Base-by-base conservation (phyloP, 2,113 vertebrate genomes). In the Pavo muticus region DNA sequence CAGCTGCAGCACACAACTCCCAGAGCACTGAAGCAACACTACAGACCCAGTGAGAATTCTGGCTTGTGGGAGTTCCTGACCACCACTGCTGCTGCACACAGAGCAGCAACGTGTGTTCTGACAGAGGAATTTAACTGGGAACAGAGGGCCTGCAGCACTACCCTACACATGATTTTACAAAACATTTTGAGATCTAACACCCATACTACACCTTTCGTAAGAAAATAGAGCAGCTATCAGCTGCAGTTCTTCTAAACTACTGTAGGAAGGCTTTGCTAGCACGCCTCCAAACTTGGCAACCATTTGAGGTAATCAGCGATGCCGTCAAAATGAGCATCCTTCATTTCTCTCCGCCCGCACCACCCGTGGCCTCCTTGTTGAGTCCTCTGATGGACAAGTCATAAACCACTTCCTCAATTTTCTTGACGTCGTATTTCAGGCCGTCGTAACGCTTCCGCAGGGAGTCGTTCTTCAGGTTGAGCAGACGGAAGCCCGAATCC, bases 391-490 rank as follows among this genome's bases (percentile, higher is more conserved):
- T 99, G 0, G 99, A 99, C 89, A 99, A 95, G 87, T 99, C 99
- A 0, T 99, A 99, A 78, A 99, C 99, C 92, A 99, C 99, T 86
- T 99, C 99, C 97, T 99, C 99, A 1, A 99, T 99, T 93, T 99
- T 99, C 98, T 99, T 99, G 96, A 99, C 99, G 0, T 99, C 99
- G 0, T 99, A 99, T 91, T 99, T 99, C 64, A 99, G 98, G 94
- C 99, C 99, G 7, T 99, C 99, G 2, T 99, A 99, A 29, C 99
- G 99, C 86, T 99, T 99, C 91, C 99, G 97, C 90, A 99, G 97
- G 6, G 99, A 99, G 97, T 99, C 99, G 0, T 99, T 99, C 96
- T 99, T 99, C 96, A 99, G 97, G 97, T 99, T 99, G 92, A 99
- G 99, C 70, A 99, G 98, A 3, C 99, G 99, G 97, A 99, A 99